Base-by-base conservation (phyloP, 2,888 invertebrate species). In the Toxonevra muliebris region DNA sequence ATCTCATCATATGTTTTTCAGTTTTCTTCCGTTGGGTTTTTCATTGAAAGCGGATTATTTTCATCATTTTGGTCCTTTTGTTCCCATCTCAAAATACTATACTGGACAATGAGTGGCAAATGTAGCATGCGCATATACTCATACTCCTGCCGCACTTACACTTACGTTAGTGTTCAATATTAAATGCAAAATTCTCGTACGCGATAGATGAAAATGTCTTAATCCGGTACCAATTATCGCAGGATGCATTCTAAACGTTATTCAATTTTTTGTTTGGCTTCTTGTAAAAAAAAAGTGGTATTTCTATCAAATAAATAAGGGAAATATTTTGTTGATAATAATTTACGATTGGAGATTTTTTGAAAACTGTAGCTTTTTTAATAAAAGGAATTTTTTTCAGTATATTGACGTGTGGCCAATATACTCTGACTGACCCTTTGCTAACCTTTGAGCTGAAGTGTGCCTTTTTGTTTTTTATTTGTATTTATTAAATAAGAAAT, bases 31-130 rank as follows among this genome's bases (percentile, higher is more conserved):
- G 48, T 40, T 57, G n/a, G 19, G 12, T 57, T 57, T 57, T 57
- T 20, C 57, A 57, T 57, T 57, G 19, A 57, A 57, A 57, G 57
- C 57, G 57, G 57, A 57, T 57, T 57, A 57, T 57, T 20, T 40
- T 53, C 53, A 53, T 30, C 30, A 30, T 30, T 4, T 30, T 30
- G 30, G n/a, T n/a, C 48, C 11, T 11, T n/a, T 48, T 48, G n/a
- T 13, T 11, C 45, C 45, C 2, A 45, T 45, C 13, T 45, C 45
- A 13, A n/a, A n/a, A n/a, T n/a, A n/a, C 12, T 48, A 9, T 15
- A 11, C 48, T 48, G 48, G 48, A 48, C 48, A 48, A 48, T 48
- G 48, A 48, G 48, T 11, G n/a, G 11, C 48, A 48, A 30, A 15
- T 48, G 48, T 15, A 48, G 11, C 15, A 30, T 30, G 30, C n/a